Base-by-base conservation (phyloP, 2,888 invertebrate species). In the Amiota minor region DNA sequence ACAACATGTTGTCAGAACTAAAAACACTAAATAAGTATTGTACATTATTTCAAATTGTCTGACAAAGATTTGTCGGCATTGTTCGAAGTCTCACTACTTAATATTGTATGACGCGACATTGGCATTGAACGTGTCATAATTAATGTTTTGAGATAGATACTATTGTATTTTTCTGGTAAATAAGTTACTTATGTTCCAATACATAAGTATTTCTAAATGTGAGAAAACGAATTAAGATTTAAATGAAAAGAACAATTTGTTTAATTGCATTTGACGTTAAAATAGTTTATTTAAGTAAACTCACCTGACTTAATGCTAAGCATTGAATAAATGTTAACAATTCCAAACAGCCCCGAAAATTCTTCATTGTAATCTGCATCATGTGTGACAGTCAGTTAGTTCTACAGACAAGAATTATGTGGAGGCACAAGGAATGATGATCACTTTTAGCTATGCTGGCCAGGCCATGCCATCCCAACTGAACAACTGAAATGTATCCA, bases 281-380 rank as follows among this genome's bases (percentile, higher is more conserved):
- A 18, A 18, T 59, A 20, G 59, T 59, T 20, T 20, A 59, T 10
- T 59, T 59, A 18, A 16, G 53, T 35, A 4, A 47, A 80, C 88
- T 86, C 83, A 87, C 87, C 88, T 86, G 84, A 85, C 82, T 76
- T 72, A 80, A 77, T 55, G 75, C 74, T 75, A 86, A 74, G 76
- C 88, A 81, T 77, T 86, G 87, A 74, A 86, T 74, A 73, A 88
- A 78, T 77, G 87, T 78, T 65, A 87, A 78, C 73, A 82, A 82
- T 77, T 82, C 78, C 20, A 83, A 74, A 53, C 86, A 45, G 70
- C 55, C 73, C 74, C 75, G 67, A 20, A 68, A 14, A 20, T 68
- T 49, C 67, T 53, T 68, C 35, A 18, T 45, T 18, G 45, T 12
- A 62, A 23, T 62, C 14, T 12, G 35, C 23, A 23, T 35, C 3